Evolutionary conservation across 2,797 vertebrate species (phyloP).

Genomic region (Gymnodraco acuticeps): DNA sequence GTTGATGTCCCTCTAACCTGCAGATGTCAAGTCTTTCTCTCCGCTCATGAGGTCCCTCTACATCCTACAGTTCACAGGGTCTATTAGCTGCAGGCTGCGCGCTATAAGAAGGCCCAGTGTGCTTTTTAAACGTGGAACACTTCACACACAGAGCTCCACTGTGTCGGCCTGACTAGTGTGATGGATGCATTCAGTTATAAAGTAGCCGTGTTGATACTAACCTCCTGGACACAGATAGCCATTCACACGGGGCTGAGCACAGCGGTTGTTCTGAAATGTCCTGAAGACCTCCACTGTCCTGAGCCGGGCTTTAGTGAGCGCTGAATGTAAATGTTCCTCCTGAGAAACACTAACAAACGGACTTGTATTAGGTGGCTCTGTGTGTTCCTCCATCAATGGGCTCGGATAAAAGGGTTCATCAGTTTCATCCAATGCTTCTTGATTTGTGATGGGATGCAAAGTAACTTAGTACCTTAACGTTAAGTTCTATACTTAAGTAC

Average conservation of each 20-base stretch:
- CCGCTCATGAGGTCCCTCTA: constrained; percentile 19
- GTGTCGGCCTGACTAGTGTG: constrained; percentile 78
- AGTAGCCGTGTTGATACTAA: constrained; percentile 85
- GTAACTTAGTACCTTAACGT: no score
- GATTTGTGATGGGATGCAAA: no score
- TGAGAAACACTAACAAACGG: constrained; percentile 50
- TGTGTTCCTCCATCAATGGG: constrained; percentile 30
- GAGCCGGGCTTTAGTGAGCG: constrained; percentile 27
- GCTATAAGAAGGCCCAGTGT: constrained; percentile 64
- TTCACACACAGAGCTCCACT: constrained; percentile 67
- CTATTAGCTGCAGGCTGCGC: constrained; percentile 30
- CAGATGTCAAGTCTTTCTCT: not conserved
- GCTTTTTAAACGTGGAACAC: constrained; percentile 50
- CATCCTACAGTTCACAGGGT: constrained; percentile 53
- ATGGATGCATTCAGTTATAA: constrained; percentile 87
- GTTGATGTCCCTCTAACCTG: not conserved
- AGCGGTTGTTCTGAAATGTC: constrained; percentile 62
- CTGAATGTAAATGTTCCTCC: constrained; percentile 56
- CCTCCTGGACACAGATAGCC: constrained; percentile 84
- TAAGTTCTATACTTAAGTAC: no score
- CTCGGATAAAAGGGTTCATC: constrained; percentile 21
- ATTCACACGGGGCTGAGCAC: constrained; percentile 86
- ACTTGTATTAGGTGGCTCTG: constrained; percentile 47
- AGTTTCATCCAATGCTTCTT: constrained; percentile 15
- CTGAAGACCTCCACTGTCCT: constrained; percentile 61